Evolutionary conservation across 2,113 vertebrate genomes (phyloP).

Genomic region (Cochlearius cochlearius): DNA sequence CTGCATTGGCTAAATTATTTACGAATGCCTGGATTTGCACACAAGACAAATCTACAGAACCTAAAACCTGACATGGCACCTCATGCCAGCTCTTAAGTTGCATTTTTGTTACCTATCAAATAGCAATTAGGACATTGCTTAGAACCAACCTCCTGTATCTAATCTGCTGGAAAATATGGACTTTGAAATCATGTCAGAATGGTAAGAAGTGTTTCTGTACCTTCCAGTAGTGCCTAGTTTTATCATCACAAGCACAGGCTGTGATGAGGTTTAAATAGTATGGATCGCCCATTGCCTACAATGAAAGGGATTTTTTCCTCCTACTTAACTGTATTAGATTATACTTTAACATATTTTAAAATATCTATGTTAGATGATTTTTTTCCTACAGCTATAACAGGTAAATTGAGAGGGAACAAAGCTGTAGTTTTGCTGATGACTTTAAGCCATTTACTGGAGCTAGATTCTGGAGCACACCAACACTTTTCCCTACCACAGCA

Average conservation of each 20-base stretch:
- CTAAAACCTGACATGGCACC: not conserved
- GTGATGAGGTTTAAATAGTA: not conserved
- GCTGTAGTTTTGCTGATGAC: not conserved
- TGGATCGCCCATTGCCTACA: not conserved
- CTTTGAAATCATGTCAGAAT: not conserved
- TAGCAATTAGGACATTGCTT: not conserved
- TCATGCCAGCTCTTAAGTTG: not conserved
- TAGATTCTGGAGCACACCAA: not conserved
- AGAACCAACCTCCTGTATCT: constrained; percentile 1
- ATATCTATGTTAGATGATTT: not conserved
- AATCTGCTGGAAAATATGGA: constrained; percentile 4
- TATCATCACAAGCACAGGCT: not conserved
- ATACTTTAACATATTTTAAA: not conserved
- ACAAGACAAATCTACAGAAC: not conserved
- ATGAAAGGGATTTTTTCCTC: not conserved
- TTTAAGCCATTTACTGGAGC: not conserved
- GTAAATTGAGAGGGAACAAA: not conserved
- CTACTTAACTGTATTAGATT: not conserved
- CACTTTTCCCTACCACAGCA: not conserved
- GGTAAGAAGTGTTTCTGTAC: constrained; percentile 20
- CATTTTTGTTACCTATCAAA: not conserved
- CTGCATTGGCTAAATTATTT: not conserved
- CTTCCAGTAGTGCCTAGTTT: not conserved
- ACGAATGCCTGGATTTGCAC: not conserved
- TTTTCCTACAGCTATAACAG: not conserved